Evolutionary conservation across 1,140 invertebrate genomes (phyloP), one percentile per base, ranked within the genome.

Genomic region (Chrysomallon squamiferum): DNA sequence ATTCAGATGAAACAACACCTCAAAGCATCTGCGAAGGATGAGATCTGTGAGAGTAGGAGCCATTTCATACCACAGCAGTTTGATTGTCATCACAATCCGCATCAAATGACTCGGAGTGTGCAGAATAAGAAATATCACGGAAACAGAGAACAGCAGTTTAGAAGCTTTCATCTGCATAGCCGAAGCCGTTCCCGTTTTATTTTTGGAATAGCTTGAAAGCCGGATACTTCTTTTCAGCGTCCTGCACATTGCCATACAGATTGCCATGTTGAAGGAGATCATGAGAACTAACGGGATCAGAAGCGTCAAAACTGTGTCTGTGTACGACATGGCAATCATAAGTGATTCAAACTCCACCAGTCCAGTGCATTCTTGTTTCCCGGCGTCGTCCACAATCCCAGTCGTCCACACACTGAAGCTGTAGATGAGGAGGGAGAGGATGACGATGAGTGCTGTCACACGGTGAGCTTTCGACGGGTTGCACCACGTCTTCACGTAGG

Each of bases 351-450:
- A 54, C 50, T 54, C 50, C 22, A 27, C 45, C 18, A 66, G 35
- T 2, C 56, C 65, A 43, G 60, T 41, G 41, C 65, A 66, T 18
- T 49, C n/a, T 13, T 11, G 15, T 33, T 33, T 13, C 22, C n/a
- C 38, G 41, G 38, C 29, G 18, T 60, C 57, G n/a, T 9, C 47
- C 11, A n/a, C 15, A 18, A 54, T 13, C 4, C 54, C 33, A 18
- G 52, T 68, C 4, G 61, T 68, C 66, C 66, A 68, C 32, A 68
- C 50, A 32, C 56, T 38, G 45, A 63, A 63, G 45, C 45, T 54
- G 41, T 68, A 68, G 35, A 68, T 62, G 41, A 62, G n/a, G 32
- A 47, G 27, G 20, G 66, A 56, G 7, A 56, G 22, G 54, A 63
- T 3, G 33, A 63, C 33, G 5, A 68, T 27, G 9, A 64, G 2